These are phyloP conservation scores for Callocephalon fimbriatum DNA, from an alignment of 2,113 vertebrate genomes.

Conservation along the genomic window DNA sequence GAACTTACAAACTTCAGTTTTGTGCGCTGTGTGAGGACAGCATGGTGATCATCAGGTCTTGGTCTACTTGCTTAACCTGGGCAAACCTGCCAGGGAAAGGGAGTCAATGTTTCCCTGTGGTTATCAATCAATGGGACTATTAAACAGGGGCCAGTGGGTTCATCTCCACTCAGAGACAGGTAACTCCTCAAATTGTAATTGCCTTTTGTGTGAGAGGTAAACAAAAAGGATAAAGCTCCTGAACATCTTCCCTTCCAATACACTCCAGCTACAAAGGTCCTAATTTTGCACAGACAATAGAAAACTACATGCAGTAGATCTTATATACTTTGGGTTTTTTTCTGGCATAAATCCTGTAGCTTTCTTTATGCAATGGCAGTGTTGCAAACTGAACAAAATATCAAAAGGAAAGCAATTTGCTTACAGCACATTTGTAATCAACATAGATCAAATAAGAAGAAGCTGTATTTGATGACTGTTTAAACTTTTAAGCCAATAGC, in stretches of 20 bases:
- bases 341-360: neutral
- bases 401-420: neutral
- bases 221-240: neutral
- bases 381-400: neutral
- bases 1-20: neutral
- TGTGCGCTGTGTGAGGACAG: neutral
- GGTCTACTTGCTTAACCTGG: neutral
- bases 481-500: neutral
- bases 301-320: neutral
- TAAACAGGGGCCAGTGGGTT: neutral
- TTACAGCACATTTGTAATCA: neutral
- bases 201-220: neutral
- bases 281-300: neutral
- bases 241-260: neutral
- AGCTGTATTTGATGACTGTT: neutral
- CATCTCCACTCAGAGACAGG: neutral
- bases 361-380: neutral
- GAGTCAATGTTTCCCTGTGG: neutral
- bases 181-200: neutral
- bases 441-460: neutral
- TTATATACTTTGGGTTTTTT: neutral
- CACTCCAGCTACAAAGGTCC: neutral
- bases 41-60: neutral
- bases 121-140: neutral
- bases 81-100: neutral